Evolutionary conservation across 2,113 vertebrate species (phyloP).

Genomic region (Calonectris borealis): DNA sequence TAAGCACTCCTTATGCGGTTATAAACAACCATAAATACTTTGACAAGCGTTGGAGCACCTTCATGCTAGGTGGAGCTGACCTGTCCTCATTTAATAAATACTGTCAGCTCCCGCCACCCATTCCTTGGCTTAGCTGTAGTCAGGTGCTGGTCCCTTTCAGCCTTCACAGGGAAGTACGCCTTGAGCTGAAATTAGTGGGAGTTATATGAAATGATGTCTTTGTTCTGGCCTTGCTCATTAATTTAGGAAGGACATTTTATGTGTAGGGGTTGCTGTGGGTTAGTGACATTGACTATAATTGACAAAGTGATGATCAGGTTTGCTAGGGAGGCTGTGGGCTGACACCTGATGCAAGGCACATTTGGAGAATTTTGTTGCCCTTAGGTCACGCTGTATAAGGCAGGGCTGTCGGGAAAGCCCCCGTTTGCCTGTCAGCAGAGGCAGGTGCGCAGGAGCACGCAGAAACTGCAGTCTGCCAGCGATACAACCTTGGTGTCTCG

Average conservation of each 20-base stretch:
- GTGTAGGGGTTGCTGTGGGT: background rate
- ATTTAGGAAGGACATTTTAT: background rate
- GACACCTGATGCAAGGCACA: background rate
- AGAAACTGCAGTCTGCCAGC: background rate
- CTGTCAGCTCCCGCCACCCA: background rate
- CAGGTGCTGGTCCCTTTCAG: background rate
- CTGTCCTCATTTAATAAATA: background rate
- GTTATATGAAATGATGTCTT: background rate
- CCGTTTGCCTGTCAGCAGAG: background rate
- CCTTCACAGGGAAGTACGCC: background rate
- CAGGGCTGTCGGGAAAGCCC: background rate
- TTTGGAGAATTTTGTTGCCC: background rate
- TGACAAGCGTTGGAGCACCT: background rate
- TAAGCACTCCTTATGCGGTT: background rate
- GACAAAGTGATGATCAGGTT: background rate
- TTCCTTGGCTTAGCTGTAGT: background rate
- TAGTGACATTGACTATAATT: background rate
- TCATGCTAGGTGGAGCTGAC: background rate
- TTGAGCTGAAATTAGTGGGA: background rate
- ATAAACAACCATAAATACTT: background rate
- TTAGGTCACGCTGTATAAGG: accelerated
- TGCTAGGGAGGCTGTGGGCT: background rate
- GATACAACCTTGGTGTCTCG: accelerated
- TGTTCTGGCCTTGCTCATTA: background rate
- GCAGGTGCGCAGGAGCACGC: accelerated